Percentiles rank a stretch among this genome's conserved stretches.
Conservation (phyloP, 1,140 invertebrate genomes). For the Tetraneura akinire region DNA sequence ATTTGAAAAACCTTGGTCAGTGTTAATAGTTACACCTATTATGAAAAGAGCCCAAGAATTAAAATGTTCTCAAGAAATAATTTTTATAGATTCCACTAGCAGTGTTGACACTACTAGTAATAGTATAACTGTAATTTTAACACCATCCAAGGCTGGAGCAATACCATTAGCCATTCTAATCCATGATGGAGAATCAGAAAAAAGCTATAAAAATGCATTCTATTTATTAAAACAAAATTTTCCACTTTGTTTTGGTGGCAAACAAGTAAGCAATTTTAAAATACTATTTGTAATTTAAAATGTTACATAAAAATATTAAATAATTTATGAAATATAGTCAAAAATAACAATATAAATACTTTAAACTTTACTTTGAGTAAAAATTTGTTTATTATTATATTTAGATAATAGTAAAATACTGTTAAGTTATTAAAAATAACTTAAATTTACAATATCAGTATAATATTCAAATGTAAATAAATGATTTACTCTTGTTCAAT, state of each 20-base stretch:
- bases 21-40: not conserved
- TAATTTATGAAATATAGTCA: too few species aligned
- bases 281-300: too few species aligned
- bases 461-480: too few species aligned
- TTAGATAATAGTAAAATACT: too few species aligned
- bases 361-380: too few species aligned
- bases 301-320: too few species aligned
- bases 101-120: constrained; percentile 28
- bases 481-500: too few species aligned
- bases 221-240: constrained; percentile 14
- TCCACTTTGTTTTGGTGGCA: constrained; percentile 16
- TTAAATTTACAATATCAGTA: too few species aligned
- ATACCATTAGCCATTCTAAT: constrained; percentile 13
- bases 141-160: constrained; percentile 4
- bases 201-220: constrained; percentile 22
- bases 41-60: not conserved
- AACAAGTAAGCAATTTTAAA: not conserved
- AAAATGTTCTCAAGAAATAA: not conserved
- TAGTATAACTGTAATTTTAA: constrained; percentile 8
- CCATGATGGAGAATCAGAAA: not conserved
- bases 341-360: too few species aligned
- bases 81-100: constrained; percentile 1
- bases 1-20: not conserved
- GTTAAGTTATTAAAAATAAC: too few species aligned
- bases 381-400: too few species aligned